Evolutionary conservation across 2,888 invertebrate genomes (phyloP).

Genomic region (Dryococelus australis): DNA sequence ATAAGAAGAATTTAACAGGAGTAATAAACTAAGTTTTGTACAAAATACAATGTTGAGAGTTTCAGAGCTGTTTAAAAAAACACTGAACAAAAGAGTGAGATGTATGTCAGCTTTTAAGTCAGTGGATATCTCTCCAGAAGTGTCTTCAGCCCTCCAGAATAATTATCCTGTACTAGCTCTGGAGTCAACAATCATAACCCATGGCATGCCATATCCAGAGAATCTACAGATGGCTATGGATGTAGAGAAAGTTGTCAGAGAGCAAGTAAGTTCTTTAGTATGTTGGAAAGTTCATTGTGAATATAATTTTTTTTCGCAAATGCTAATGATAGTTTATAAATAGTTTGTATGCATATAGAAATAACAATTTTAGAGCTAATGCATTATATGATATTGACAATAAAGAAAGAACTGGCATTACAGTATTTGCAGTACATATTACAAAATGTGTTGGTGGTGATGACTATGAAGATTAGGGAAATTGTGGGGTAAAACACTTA

Average conservation of each 20-base stretch:
- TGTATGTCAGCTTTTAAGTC: not conserved
- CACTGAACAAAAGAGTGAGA: not conserved
- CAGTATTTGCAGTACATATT: not conserved
- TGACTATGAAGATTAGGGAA: too few species aligned
- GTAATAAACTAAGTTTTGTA: too few species aligned
- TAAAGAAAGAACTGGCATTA: too few species aligned
- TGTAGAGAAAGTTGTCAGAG: slow-evolving; percentile 80
- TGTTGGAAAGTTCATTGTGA: not conserved
- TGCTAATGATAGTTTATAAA: too few species aligned
- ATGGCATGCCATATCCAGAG: slow-evolving; percentile 95
- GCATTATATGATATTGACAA: too few species aligned
- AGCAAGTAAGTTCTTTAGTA: slow-evolving; percentile 63
- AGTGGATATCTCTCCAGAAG: slow-evolving; percentile 58
- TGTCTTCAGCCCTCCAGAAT: slow-evolving; percentile 68
- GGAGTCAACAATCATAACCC: slow-evolving; percentile 97
- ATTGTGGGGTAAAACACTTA: too few species aligned
- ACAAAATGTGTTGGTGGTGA: too few species aligned
- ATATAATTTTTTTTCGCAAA: too few species aligned
- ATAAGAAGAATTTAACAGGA: too few species aligned
- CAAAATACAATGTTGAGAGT: not conserved
- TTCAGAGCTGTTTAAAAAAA: not conserved
- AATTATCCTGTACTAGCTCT: slow-evolving; percentile 86
- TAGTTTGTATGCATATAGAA: too few species aligned
- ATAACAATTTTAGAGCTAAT: too few species aligned
- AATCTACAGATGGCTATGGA: slow-evolving; percentile 85